Evolutionary conservation across 1,140 invertebrate genomes (phyloP).

Genomic region (Megalopta genalis): DNA sequence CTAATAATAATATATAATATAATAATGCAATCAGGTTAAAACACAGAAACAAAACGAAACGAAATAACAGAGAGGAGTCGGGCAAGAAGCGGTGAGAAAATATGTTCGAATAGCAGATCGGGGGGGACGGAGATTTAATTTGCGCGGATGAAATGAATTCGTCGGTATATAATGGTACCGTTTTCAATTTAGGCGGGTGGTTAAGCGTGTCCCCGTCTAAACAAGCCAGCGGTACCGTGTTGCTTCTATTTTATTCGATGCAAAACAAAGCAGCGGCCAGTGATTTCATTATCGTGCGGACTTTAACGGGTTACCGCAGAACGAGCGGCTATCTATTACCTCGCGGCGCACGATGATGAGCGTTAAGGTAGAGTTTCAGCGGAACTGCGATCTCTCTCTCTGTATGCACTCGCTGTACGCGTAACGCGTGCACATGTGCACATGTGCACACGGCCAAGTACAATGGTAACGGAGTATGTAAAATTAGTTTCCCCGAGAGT

Average conservation of each 20-base stretch:
- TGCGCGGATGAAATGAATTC: too few species aligned
- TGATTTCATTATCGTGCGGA: constrained; percentile 38
- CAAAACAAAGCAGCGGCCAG: constrained; percentile 8
- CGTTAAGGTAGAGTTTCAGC: constrained; percentile 20
- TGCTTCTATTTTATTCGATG: constrained; percentile 1
- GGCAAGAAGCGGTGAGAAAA: too few species aligned
- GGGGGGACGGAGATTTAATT: too few species aligned
- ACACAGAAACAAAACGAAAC: too few species aligned
- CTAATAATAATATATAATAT: too few species aligned
- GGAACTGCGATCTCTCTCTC: not conserved
- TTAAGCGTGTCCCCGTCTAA: too few species aligned
- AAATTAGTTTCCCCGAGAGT: not conserved
- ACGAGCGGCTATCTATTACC: constrained; percentile 33
- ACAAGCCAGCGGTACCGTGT: not conserved
- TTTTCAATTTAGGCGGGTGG: not conserved
- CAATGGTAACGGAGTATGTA: not conserved
- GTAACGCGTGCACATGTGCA: not conserved
- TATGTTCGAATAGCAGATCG: too few species aligned
- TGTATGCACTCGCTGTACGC: not conserved
- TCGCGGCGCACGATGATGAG: constrained; percentile 10
- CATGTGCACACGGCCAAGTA: too few species aligned
- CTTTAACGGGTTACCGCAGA: constrained; percentile 33
- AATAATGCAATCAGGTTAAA: too few species aligned
- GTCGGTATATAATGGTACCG: not conserved
- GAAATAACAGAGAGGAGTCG: too few species aligned